phyloP scores from a whole-genome alignment of 2,888 invertebrate genomes.

The Drosophila paramelanica region DNA sequence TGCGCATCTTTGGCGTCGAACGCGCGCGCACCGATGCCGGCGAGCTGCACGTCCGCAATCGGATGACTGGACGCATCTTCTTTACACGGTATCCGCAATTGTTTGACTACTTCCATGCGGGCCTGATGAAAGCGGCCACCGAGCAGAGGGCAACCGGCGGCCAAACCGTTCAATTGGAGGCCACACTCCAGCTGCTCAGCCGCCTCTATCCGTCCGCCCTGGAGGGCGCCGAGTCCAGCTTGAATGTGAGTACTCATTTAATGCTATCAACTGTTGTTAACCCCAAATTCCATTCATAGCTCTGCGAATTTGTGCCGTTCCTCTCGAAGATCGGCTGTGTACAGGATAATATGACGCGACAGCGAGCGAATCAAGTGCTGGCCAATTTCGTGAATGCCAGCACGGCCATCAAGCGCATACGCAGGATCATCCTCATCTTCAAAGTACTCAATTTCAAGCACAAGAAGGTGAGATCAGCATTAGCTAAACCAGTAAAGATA shows the following conservation, averaged over 20 bases:
- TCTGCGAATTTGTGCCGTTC: slow-evolving; percentile 49
- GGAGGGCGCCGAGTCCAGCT: slow-evolving; percentile 89
- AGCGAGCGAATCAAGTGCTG: slow-evolving; percentile 89
- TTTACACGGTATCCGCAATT: slow-evolving; percentile 88
- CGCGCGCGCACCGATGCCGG: slow-evolving; percentile 87
- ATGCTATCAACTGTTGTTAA: neutral
- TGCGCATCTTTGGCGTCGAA: slow-evolving; percentile 94
- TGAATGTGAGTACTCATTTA: slow-evolving; percentile 86
- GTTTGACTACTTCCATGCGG: slow-evolving; percentile 86
- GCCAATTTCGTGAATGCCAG: slow-evolving; percentile 38
- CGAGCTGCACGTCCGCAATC: slow-evolving; percentile 87
- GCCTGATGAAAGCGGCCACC: slow-evolving; percentile 82
- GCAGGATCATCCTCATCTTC: slow-evolving; percentile 3
- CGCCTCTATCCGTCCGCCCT: slow-evolving; percentile 91
- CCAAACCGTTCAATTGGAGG: slow-evolving; percentile 88
- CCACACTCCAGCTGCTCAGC: slow-evolving; percentile 91
- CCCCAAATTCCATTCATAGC: slow-evolving; percentile 19
- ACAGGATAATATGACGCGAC: slow-evolving; percentile 71
- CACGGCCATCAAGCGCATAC: slow-evolving; percentile 16
- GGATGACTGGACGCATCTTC: slow-evolving; percentile 92
- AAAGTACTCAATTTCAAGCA: neutral
- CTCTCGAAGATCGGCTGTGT: slow-evolving; percentile 46
- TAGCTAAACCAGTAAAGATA: no score
- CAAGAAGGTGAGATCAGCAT: slow-evolving; percentile 13
- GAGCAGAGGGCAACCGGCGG: slow-evolving; percentile 59